Evolutionary conservation across 1,140 invertebrate species (phyloP), one percentile per base, ranked within the genome.

Genomic region (Euwallacea fornicatus): DNA sequence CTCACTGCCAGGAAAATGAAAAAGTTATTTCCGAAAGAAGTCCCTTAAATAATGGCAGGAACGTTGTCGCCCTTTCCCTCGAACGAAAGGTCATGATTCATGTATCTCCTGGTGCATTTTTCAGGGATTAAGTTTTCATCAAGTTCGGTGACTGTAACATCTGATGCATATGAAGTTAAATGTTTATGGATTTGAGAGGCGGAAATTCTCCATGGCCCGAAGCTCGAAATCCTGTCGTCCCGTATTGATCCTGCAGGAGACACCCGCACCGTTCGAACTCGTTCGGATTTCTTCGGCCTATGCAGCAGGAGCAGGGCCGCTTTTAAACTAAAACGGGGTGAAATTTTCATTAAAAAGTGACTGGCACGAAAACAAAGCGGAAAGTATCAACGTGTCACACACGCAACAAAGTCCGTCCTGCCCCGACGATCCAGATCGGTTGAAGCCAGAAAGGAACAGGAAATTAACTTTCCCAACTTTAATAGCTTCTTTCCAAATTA

Each of bases 401-500:
- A 66, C 63, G 63, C 63, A 66, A 66, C 46, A 66, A 66, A 53
- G 50, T 66, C 7, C 15, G 42, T 63, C 47, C 63, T 66, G 50
- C 63, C 63, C 42, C 50, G 15, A 21, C 21, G 58, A 63, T 44
- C 44, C 16, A 9, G 61, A 47, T 13, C 47, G 50, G 46, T 42
- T 13, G 16, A 67, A 16, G 8, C 10, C n/a, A 59, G 55, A 58
- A 67, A 67, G 44, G 44, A 60, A 42, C 56, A 56, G 66, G 66
- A 68, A 68, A 68, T 68, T 68, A 68, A 68, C 66, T 68, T 68
- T 68, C 47, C 43, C 44, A 68, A 68, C 66, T 68, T 60, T 68
- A 68, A 68, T 68, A 68, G 66, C 43, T 68, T 61, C 66, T 61
- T 68, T 68, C 8, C 44, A 68, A 68, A 68, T 68, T 68, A 68